Conservation (phyloP, 2,888 invertebrate genomes). For the Aleiodes leptofemur region DNA sequence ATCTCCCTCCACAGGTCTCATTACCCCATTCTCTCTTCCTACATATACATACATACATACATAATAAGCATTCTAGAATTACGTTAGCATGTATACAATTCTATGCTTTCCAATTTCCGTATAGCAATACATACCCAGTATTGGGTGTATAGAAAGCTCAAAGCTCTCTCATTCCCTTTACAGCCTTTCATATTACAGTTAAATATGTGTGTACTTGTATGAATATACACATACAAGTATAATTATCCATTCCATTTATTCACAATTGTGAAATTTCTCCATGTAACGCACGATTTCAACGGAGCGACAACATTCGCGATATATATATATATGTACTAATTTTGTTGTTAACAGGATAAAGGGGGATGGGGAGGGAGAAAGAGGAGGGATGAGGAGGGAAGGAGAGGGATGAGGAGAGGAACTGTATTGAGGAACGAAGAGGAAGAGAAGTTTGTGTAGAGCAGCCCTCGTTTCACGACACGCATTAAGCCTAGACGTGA, state of each 20-base stretch:
- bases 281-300: not conserved
- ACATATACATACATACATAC: not conserved
- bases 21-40: too few species aligned
- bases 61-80: not conserved
- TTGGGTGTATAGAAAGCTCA: constrained; percentile 8
- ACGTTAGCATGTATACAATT: constrained; percentile 30
- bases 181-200: not conserved
- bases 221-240: not conserved
- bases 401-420: too few species aligned
- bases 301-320: too few species aligned
- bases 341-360: too few species aligned
- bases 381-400: too few species aligned
- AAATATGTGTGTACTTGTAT: not conserved
- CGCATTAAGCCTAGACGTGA: too few species aligned
- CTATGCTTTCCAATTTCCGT: constrained; percentile 41
- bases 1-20: too few species aligned
- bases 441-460: too few species aligned
- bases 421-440: too few species aligned
- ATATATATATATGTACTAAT: too few species aligned
- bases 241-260: not conserved
- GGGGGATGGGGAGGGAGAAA: too few species aligned
- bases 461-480: too few species aligned
- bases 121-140: constrained; percentile 27
- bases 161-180: constrained; percentile 12
- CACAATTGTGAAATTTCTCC: not conserved